Evolutionary conservation across 2,888 invertebrate species (phyloP).

Genomic region (Lepetodrilus schrolli): DNA sequence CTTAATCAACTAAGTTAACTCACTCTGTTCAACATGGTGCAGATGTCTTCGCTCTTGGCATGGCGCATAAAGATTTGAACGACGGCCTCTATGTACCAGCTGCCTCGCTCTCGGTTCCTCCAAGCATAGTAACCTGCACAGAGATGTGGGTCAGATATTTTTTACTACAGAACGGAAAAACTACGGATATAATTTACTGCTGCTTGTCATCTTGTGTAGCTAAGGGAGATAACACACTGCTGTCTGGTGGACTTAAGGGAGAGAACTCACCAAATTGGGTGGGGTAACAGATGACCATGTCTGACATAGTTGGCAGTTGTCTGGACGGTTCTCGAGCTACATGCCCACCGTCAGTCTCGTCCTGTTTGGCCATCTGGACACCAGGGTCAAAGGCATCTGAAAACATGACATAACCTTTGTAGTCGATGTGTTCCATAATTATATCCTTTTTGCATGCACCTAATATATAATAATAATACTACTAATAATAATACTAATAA

Average conservation of each 20-base stretch:
- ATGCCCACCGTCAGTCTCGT: constrained; percentile 57
- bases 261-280: constrained; percentile 61
- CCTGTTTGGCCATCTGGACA: constrained; percentile 50
- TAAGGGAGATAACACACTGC: too few species aligned
- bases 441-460: too few species aligned
- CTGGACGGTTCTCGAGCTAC: background rate
- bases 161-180: too few species aligned
- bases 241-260: too few species aligned
- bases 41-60: constrained; percentile 67
- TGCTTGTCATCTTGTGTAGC: too few species aligned
- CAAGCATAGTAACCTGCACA: constrained; percentile 69
- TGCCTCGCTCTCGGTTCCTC: constrained; percentile 67
- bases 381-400: constrained; percentile 65
- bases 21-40: constrained; percentile 69
- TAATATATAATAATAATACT: too few species aligned
- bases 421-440: too few species aligned
- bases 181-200: too few species aligned
- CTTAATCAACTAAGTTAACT: too few species aligned
- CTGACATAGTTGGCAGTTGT: constrained; percentile 66
- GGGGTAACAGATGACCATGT: constrained; percentile 70
- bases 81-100: constrained; percentile 71
- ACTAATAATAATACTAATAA: too few species aligned
- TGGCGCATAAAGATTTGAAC: constrained; percentile 68
- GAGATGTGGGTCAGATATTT: too few species aligned
- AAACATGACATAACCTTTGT: too few species aligned